Conservation (phyloP, 2,888 invertebrate species). For the Lypha dubia region DNA sequence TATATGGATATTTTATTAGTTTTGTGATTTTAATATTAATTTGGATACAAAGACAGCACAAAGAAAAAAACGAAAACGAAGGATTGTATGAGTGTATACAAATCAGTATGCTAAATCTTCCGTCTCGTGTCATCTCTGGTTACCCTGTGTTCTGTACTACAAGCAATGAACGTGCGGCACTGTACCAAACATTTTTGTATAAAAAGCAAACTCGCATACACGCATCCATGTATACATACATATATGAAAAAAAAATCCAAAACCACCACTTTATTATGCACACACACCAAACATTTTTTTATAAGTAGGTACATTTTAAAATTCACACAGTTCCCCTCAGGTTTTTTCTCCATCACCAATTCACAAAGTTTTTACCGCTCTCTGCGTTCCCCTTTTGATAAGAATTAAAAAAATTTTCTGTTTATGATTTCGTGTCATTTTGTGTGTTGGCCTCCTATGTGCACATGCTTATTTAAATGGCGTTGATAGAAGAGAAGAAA, state of each 20-base stretch:
- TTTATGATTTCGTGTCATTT: slow-evolving; percentile 17
- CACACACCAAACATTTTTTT: not conserved
- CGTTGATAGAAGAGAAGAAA: slow-evolving; percentile 32
- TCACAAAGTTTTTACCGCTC: not conserved
- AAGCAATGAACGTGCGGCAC: slow-evolving; percentile 29
- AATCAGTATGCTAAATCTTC: no score
- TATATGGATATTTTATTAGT: no score
- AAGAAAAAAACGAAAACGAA: no score
- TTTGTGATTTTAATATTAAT: no score
- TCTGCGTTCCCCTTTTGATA: slow-evolving; percentile 16
- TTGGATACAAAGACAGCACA: no score
- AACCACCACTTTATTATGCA: slow-evolving; percentile 35
- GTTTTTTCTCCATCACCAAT: not conserved
- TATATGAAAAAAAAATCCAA: not conserved
- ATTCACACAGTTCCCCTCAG: slow-evolving; percentile 4
- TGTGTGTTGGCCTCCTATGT: slow-evolving; percentile 3
- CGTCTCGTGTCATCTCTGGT: no score
- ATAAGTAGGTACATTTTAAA: slow-evolving; percentile 9
- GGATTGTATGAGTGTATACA: no score
- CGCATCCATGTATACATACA: no score
- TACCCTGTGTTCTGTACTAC: not conserved
- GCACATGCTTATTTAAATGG: slow-evolving; percentile 57
- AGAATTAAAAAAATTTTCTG: not conserved
- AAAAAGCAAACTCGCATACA: not conserved
- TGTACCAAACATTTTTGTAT: slow-evolving; percentile 38